Evolutionary conservation across 2,888 invertebrate genomes (phyloP).

Genomic region (Drosophila antonietae): DNA sequence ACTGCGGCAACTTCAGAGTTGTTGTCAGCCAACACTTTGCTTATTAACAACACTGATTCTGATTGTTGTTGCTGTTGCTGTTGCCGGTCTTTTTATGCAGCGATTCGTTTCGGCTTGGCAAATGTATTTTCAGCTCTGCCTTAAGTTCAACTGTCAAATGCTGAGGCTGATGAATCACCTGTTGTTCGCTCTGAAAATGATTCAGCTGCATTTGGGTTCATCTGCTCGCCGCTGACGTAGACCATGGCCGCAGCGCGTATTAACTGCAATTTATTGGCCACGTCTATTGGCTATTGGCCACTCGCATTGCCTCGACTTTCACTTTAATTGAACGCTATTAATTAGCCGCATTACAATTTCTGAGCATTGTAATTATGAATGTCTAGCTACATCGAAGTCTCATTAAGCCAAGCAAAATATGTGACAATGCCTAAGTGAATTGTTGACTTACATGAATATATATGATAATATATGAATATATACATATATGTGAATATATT

Average conservation of each 20-base stretch:
- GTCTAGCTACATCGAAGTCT: slow-evolving; percentile 11
- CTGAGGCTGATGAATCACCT: slow-evolving; percentile 56
- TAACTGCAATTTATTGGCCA: neutral
- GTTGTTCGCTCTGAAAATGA: slow-evolving; percentile 32
- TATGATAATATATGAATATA: neutral
- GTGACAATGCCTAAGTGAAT: slow-evolving; percentile 18
- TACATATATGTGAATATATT: neutral
- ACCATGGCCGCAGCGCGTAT: slow-evolving; percentile 27
- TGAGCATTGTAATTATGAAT: slow-evolving; percentile 8
- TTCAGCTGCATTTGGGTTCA: slow-evolving; percentile 38
- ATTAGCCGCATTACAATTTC: slow-evolving; percentile 33
- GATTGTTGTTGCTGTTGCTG: slow-evolving; percentile 2
- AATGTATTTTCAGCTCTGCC: slow-evolving; percentile 28
- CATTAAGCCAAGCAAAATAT: slow-evolving; percentile 20
- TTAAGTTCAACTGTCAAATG: slow-evolving; percentile 53
- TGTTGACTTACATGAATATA: neutral
- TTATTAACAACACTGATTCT: slow-evolving; percentile 22
- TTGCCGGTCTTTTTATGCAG: slow-evolving; percentile 28
- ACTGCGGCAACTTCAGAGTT: neutral
- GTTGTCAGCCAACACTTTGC: slow-evolving; percentile 39
- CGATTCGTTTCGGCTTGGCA: slow-evolving; percentile 30
- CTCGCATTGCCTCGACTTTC: slow-evolving; percentile 43
- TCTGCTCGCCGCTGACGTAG: neutral
- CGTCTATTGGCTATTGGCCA: neutral
- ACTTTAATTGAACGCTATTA: slow-evolving; percentile 40